Percentiles rank a stretch among this genome's conserved stretches.
phyloP scores from a whole-genome alignment of 2,113 vertebrate species.

The Gasterosteus aculeatus region DNA sequence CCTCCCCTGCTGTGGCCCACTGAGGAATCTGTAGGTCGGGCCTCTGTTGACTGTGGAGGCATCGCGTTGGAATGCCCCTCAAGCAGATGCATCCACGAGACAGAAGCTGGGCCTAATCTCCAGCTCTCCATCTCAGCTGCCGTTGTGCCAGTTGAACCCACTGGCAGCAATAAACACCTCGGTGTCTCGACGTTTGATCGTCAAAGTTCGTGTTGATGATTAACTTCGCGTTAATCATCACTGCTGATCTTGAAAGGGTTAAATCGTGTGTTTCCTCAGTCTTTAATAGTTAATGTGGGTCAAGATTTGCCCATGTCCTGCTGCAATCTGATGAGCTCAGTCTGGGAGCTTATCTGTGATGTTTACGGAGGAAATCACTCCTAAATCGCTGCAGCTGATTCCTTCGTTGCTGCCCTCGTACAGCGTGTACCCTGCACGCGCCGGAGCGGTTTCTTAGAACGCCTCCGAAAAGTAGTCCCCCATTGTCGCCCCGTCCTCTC shows the following conservation, averaged over 20 bases:
- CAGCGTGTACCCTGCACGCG: not conserved
- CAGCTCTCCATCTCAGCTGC: conserved; percentile 3
- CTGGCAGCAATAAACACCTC: not conserved
- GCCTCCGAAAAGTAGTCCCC: not conserved
- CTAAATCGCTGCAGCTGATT: conserved; percentile 12
- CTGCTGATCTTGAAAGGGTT: not conserved
- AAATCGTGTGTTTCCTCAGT: not conserved
- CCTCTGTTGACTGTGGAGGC: conserved; percentile 42
- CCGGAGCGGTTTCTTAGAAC: conserved; percentile 4
- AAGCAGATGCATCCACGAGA: conserved; percentile 80
- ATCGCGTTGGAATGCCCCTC: conserved; percentile 74
- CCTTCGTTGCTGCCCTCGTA: not conserved
- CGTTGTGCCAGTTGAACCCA: not conserved
- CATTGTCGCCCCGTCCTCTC: conserved; percentile 13
- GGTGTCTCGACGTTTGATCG: conserved; percentile 5
- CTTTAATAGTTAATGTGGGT: conserved; percentile 25
- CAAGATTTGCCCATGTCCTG: conserved; percentile 11
- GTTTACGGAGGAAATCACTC: not conserved
- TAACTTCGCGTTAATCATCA: not conserved
- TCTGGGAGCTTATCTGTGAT: conserved; percentile 23
- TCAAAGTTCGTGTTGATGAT: conserved; percentile 12
- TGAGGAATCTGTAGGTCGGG: conserved; percentile 59
- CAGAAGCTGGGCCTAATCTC: conserved; percentile 41
- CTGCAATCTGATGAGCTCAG: conserved; percentile 27
- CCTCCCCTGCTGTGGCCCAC: conserved; percentile 64